Conservation (phyloP, 2,888 invertebrate genomes). For the Pristionchus mayeri region DNA sequence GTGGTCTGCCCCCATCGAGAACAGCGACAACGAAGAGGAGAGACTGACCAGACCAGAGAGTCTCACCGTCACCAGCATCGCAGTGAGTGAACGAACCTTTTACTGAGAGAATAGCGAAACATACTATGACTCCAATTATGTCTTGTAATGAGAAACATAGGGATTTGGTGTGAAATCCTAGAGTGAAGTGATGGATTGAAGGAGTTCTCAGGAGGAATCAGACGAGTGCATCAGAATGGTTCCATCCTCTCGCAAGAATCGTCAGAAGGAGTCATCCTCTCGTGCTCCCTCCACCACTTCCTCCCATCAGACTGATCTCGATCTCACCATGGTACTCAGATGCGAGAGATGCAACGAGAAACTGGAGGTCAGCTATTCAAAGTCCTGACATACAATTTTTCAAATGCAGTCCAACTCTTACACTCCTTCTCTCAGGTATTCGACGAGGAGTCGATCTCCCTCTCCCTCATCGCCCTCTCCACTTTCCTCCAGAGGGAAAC, state of each 20-base stretch:
- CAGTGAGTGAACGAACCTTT: not conserved
- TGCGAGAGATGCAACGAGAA: constrained; percentile 35
- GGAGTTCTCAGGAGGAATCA: constrained; percentile 39
- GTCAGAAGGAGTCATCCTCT: constrained; percentile 15
- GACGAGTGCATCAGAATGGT: constrained; percentile 43
- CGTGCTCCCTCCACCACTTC: constrained; percentile 6
- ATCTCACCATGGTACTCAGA: not conserved
- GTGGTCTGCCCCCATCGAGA: constrained; percentile 53
- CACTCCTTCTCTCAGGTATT: constrained; percentile 80
- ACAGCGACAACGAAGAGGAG: constrained; percentile 54
- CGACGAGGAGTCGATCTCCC: constrained; percentile 89
- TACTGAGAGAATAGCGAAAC: not conserved
- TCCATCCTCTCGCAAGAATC: not conserved
- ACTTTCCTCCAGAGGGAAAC: constrained; percentile 98
- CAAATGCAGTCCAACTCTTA: too few relatives aligned
- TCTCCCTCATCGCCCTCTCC: constrained; percentile 92
- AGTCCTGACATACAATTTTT: too few relatives aligned
- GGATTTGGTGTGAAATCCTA: not conserved
- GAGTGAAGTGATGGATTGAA: not conserved
- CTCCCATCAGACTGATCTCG: not conserved
- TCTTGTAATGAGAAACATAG: not conserved
- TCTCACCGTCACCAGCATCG: constrained; percentile 60
- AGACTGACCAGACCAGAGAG: constrained; percentile 65
- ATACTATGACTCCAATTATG: not conserved
- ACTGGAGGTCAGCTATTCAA: constrained; percentile 17